Evolutionary conservation across 2,888 invertebrate genomes (phyloP).

Genomic region (Cephus runcator): DNA sequence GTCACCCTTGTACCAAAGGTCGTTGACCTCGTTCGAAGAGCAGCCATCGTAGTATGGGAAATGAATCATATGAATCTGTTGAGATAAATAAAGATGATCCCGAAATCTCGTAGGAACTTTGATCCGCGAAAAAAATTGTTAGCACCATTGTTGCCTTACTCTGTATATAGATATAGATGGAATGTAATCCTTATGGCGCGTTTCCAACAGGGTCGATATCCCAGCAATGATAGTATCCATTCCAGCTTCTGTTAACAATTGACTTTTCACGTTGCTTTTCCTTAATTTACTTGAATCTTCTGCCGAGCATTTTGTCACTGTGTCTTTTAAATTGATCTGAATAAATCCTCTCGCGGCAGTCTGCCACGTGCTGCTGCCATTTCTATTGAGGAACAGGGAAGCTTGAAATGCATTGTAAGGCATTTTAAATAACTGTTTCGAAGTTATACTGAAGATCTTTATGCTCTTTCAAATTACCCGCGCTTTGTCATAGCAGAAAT

Average conservation of each 20-base stretch:
- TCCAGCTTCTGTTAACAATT: background rate
- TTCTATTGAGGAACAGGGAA: background rate
- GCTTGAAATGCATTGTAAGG: background rate
- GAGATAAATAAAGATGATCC: background rate
- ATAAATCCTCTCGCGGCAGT: background rate
- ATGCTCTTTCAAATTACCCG: background rate
- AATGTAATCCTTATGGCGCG: background rate
- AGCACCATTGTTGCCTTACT: background rate
- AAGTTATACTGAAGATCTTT: background rate
- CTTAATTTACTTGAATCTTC: background rate
- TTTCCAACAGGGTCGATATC: background rate
- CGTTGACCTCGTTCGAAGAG: background rate
- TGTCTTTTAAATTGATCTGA: background rate
- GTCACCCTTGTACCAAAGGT: background rate
- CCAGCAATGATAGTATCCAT: background rate
- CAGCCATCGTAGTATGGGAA: background rate
- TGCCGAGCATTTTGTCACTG: background rate
- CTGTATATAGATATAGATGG: background rate
- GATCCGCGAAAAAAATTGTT: background rate
- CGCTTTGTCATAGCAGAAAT: background rate
- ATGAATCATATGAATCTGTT: background rate
- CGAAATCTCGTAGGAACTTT: background rate
- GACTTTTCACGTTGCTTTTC: background rate
- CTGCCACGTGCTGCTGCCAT: background rate
- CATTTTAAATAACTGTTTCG: background rate